Conservation (phyloP, 2,888 invertebrate species). For the Nomada fucata region DNA sequence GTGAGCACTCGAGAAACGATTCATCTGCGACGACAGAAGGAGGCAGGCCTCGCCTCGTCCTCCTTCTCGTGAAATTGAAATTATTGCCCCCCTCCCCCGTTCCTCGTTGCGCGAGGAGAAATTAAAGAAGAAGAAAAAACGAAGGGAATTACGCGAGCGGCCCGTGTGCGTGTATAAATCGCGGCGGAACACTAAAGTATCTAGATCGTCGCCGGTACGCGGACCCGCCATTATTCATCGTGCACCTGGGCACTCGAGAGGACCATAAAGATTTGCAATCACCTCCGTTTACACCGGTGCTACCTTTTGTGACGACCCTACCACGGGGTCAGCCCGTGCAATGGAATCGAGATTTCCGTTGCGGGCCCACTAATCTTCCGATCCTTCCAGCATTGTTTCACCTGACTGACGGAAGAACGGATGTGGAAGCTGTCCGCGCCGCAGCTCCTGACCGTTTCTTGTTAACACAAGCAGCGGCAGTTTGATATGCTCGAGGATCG, state of each 20-base stretch:
- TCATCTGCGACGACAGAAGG: conserved; percentile 33
- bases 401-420: conserved; percentile 56
- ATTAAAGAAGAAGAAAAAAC: not conserved
- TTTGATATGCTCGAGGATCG: not conserved
- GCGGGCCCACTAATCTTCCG: conserved; percentile 62
- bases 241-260: conserved; percentile 81
- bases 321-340: conserved; percentile 60
- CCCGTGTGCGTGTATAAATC: conserved; percentile 56
- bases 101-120: conserved; percentile 5
- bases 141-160: not conserved
- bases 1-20: conserved; percentile 59
- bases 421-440: conserved; percentile 41
- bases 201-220: conserved; percentile 67
- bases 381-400: conserved; percentile 54
- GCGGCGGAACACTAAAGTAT: conserved; percentile 72
- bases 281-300: conserved; percentile 70
- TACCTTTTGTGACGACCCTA: conserved; percentile 69
- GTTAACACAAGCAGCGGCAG: not conserved
- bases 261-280: conserved; percentile 78
- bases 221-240: conserved; percentile 68
- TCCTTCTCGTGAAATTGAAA: conserved; percentile 28
- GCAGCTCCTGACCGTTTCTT: conserved; percentile 13
- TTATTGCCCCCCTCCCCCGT: conserved; percentile 19
- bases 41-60: conserved; percentile 23
- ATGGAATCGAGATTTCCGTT: conserved; percentile 77